phyloP scores from a whole-genome alignment of 1,140 invertebrate species.

The Teleopsis dalmanni region DNA sequence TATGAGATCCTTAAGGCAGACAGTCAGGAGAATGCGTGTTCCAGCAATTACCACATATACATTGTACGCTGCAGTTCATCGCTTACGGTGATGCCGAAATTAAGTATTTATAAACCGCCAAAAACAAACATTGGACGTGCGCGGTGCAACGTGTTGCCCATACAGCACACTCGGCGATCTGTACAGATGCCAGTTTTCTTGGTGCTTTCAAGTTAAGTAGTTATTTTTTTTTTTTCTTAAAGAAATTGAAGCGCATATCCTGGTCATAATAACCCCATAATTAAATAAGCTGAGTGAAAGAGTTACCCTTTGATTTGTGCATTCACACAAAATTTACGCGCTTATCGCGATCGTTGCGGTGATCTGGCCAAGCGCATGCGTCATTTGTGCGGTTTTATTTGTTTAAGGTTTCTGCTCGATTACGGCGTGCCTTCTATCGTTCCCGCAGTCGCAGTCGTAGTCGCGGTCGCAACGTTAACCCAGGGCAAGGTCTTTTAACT shows the following conservation, averaged over 20 bases:
- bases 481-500: conserved; percentile 10
- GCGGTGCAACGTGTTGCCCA: neutral
- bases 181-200: too few relatives aligned
- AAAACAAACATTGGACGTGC: conserved; percentile 3
- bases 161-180: neutral
- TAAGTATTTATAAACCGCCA: conserved; percentile 8
- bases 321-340: neutral
- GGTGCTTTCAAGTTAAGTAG: neutral
- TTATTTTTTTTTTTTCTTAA: neutral
- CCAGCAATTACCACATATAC: conserved; percentile 2
- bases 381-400: neutral
- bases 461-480: neutral
- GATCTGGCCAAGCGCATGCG: neutral
- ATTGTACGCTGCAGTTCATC: neutral
- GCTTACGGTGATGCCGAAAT: conserved; percentile 1
- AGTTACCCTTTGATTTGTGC: conserved; percentile 1
- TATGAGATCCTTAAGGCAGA: neutral
- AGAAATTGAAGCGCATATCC: conserved; percentile 8
- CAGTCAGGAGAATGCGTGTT: conserved; percentile 1
- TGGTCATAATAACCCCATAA: conserved; percentile 8
- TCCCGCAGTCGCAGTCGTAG: neutral
- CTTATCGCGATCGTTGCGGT: neutral
- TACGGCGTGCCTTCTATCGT: neutral
- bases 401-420: neutral
- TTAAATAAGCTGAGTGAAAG: too few relatives aligned